Base-by-base conservation (phyloP, 2,888 invertebrate genomes). In the Dione juno region DNA sequence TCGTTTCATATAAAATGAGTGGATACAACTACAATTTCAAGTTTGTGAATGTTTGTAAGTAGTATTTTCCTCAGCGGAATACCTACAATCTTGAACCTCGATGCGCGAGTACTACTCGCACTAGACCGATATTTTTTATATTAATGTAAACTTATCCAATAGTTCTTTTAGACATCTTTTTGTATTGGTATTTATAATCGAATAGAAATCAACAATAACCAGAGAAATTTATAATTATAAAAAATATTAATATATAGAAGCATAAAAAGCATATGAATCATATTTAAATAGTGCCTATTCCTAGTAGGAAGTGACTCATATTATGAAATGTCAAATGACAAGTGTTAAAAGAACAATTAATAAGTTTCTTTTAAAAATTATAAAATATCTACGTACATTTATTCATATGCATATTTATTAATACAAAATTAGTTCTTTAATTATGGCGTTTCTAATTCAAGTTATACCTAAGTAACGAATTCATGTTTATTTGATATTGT, bases 291-390 rank as follows among this genome's bases (percentile, higher is more conserved):
- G 37, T 57, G 37, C 37, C 37, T 57, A 28, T 28, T 61, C 35
- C 43, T 61, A 45, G 28, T 43, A 43, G n/a, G 43, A 41, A 59
- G n/a, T 61, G 43, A 61, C 3, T 61, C 61, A 61, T 61, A 45
- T 35, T 35, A 37, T 35, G 45, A 28, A 61, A 28, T n/a, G 28
- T n/a, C 61, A 45, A 35, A 61, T 61, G 45, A 45, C 61, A 61
- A 45, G 16, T 61, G 43, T 6, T 43, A 43, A 59, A 59, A 58
- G 5, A 3, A 41, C 19, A 21, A 19, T 59, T 37, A 10, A n/a
- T n/a, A 35, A 28, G 52, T 52, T 52, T 52, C 11, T 35, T 35
- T 35, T 35, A 13, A n/a, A n/a, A n/a, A n/a, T n/a, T n/a, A n/a
- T n/a, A n/a, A n/a, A 48, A 45, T 45, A 45, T 48, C 9, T 48